Evolutionary conservation across 2,797 vertebrate species (phyloP), one percentile per base, ranked within the genome.

Genomic region (Ataeniobius toweri): DNA sequence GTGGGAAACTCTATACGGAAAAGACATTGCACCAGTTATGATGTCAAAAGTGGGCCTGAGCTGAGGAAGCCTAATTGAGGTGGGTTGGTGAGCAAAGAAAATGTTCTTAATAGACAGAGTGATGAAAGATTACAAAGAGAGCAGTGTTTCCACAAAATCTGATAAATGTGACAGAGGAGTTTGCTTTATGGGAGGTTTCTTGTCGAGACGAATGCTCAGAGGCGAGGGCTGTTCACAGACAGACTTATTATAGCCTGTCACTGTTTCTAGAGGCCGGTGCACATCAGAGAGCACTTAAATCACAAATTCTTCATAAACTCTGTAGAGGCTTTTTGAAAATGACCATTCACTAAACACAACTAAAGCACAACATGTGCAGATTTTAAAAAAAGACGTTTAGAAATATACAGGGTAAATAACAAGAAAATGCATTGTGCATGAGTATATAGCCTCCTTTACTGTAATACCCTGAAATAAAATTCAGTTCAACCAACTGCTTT

Each of bases 1-100:
- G 80, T 77, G 56, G 72, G 59, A 67, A 59, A 80, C 79, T 78
- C 70, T 36, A 83, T 82, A 81, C 84, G 89, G 83, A 85, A 77
- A 83, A 80, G 81, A 89, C 63, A 72, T 56, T 89, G 87, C 74
- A 76, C 70, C 88, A 81, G 86, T 86, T 86, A 85, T 87, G 59
- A 75, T 85, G 88, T 90, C 91, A 85, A 63, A 84, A 71, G 65
- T 24, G 70, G 68, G 58, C 75, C 26, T 74, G 81, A 81, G 82
- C 74, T 67, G 72, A 31, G 73, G 87, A 83, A 84, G 89, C 28
- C 56, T 84, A 70, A 88, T 88, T 56, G 79, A 77, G 80, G 48
- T 67, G 75, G 80, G 84, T 83, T 83, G 82, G 80, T 55, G 85
- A 80, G 82, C 61, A 80, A 69, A 86, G 76, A 79, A 82, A 83